A percentile compares a stretch with the other conserved stretches of the same genome.
Evolutionary conservation across 2,888 invertebrate genomes (phyloP).

Genomic region (Pterostichus niger): DNA sequence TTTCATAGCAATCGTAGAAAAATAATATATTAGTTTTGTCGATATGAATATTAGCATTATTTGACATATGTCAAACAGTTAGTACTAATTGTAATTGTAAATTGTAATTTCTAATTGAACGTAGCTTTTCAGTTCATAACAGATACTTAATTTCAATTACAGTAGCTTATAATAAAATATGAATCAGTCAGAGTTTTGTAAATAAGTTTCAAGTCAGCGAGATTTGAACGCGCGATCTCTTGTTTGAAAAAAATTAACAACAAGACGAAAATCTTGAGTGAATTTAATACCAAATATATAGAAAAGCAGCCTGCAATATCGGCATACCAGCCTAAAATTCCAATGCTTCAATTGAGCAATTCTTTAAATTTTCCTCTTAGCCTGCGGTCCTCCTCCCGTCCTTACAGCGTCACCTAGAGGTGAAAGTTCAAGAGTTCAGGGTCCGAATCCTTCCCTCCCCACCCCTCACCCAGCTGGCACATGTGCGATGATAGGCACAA

Average conservation of each 20-base stretch:
- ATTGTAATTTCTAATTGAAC: too few species aligned
- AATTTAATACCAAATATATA: neutral
- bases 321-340: neutral
- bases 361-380: conserved; percentile 2
- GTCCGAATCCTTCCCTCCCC: neutral
- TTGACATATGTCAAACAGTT: too few species aligned
- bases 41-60: too few species aligned
- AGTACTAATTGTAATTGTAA: too few species aligned
- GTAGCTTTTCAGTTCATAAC: too few species aligned
- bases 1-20: too few species aligned
- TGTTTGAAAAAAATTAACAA: neutral
- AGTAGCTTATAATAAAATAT: too few species aligned
- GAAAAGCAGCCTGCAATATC: neutral
- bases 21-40: too few species aligned
- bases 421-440: neutral
- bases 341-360: neutral
- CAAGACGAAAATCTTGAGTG: neutral
- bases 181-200: too few species aligned
- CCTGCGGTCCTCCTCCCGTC: neutral
- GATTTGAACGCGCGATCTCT: too few species aligned
- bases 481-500: conserved; percentile 49
- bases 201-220: too few species aligned
- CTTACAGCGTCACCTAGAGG: neutral
- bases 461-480: neutral
- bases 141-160: too few species aligned